phyloP scores from a whole-genome alignment of 2,113 vertebrate genomes.

The Burhinus bistriatus region DNA sequence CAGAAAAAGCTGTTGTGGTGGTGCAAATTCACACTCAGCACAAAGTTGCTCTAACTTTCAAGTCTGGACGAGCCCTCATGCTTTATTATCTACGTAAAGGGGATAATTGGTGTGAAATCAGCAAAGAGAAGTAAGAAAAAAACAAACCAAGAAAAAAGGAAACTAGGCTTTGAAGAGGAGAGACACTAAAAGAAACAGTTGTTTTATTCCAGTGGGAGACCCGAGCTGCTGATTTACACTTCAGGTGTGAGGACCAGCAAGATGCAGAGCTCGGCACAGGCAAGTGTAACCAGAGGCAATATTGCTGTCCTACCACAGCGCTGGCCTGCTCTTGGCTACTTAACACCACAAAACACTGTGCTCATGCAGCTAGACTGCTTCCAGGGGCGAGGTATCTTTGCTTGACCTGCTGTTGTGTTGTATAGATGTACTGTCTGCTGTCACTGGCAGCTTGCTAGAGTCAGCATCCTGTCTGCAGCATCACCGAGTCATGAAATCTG shows the following conservation, averaged over 20 bases:
- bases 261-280: fast-evolving
- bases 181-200: not conserved
- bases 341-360: not conserved
- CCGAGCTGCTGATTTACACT: not conserved
- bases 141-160: not conserved
- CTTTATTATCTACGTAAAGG: not conserved
- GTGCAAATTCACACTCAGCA: not conserved
- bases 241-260: not conserved
- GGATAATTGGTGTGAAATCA: not conserved
- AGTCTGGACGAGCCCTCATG: not conserved
- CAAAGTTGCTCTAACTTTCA: not conserved
- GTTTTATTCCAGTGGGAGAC: not conserved
- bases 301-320: fast-evolving
- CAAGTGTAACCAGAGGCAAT: not conserved
- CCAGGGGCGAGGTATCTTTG: not conserved
- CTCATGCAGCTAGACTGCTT: not conserved
- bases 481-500: not conserved
- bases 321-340: not conserved
- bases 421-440: not conserved
- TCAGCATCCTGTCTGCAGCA: not conserved
- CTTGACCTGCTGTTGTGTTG: not conserved
- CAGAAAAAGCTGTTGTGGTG: not conserved
- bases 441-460: not conserved
- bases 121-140: not conserved
- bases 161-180: not conserved